phyloP scores from a whole-genome alignment of 35 echinoderm and acorn worm genomes.

The Holothuria glaberrima region DNA sequence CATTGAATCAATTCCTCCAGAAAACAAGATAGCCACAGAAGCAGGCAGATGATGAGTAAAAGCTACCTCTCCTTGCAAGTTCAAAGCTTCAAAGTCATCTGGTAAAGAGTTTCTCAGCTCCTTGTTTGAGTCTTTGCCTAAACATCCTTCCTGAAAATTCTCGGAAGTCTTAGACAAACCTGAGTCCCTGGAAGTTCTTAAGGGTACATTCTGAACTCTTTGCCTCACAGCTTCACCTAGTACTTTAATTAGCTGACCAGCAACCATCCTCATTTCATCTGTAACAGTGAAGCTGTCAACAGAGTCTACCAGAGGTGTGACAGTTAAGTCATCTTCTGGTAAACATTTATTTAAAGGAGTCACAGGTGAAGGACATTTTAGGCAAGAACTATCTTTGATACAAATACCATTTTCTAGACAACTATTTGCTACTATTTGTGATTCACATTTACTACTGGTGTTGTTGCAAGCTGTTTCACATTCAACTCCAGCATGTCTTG shows the following conservation, averaged over 20 bases:
- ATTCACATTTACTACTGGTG: no score
- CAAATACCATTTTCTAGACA: no score
- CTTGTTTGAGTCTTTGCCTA: neutral
- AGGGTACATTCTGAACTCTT: conserved; percentile 77
- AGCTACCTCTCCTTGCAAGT: no score
- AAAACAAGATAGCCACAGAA: conserved; percentile 88
- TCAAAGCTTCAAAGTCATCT: neutral
- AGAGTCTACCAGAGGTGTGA: neutral
- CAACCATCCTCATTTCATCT: conserved; percentile 48
- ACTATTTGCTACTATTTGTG: no score
- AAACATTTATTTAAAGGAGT: conserved; percentile 30
- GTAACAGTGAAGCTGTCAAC: neutral
- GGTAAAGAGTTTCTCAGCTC: neutral
- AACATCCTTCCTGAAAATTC: neutral
- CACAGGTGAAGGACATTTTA: neutral
- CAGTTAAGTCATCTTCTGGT: neutral
- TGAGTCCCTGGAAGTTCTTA: neutral
- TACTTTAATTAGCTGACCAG: conserved; percentile 59
- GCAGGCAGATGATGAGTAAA: neutral
- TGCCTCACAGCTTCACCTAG: conserved; percentile 69
- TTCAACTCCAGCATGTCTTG: no score
- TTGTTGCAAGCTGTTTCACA: no score
- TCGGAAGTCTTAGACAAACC: neutral
- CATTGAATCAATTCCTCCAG: conserved; percentile 96
- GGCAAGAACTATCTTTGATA: neutral